A percentile compares a stretch with the other conserved stretches of the same genome.
phyloP scores from a whole-genome alignment of 2,113 vertebrate species.

The Rhegmatorhina hoffmannsi region DNA sequence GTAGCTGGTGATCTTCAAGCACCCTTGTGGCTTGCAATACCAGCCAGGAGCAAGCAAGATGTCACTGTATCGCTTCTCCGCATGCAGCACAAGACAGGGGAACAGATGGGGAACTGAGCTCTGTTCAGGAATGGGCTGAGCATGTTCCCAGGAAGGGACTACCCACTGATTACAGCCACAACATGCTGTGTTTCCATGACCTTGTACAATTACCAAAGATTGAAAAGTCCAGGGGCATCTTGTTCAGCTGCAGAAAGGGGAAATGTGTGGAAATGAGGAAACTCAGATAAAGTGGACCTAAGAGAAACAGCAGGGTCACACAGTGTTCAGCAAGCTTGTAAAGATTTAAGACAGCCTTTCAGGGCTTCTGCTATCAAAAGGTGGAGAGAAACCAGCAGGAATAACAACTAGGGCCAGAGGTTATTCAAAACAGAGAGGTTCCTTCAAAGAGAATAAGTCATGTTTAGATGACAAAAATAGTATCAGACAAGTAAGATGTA shows the following conservation, averaged over 20 bases:
- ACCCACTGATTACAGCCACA: background rate
- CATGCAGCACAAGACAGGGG: accelerated
- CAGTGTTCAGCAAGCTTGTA: background rate
- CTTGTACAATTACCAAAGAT: background rate
- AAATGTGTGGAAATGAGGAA: background rate
- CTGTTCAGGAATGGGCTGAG: background rate
- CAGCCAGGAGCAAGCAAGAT: background rate
- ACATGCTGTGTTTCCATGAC: background rate
- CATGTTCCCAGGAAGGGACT: background rate
- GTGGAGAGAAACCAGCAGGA: background rate
- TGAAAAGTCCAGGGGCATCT: background rate
- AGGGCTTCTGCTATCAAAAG: background rate
- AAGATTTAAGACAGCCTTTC: background rate
- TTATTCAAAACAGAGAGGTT: background rate
- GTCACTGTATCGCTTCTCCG: background rate
- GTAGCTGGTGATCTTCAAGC: background rate
- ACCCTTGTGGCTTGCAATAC: background rate
- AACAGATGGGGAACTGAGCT: background rate
- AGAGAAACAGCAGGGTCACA: background rate
- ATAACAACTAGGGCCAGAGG: background rate
- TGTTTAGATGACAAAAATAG: background rate
- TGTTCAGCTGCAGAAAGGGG: background rate
- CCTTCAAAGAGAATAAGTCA: background rate
- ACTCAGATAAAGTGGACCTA: background rate
- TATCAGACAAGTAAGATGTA: background rate